These are phyloP conservation scores for Scyliorhinus canicula DNA, from an alignment of 2,797 vertebrate genomes.

Conservation along the genomic window DNA sequence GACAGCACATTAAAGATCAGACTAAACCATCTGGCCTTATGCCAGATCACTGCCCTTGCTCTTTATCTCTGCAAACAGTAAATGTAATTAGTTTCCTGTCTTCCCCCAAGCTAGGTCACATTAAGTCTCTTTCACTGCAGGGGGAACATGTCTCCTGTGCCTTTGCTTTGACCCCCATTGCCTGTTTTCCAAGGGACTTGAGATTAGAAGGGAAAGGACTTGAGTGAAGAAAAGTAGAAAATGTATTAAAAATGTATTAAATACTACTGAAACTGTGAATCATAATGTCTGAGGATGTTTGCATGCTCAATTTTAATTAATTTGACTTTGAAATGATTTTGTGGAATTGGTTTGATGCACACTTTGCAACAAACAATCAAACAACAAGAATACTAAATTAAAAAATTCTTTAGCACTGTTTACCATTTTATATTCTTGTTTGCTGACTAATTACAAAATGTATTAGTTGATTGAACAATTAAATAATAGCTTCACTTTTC, in stretches of 20 bases:
- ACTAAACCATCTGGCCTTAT: not conserved
- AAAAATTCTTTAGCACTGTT: slow-evolving; percentile 7
- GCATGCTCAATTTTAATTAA: not conserved
- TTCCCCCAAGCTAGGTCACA: not conserved
- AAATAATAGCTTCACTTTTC: slow-evolving; percentile 20
- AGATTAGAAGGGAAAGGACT: not conserved
- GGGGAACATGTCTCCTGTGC: not conserved
- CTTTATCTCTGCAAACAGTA: slow-evolving; percentile 1
- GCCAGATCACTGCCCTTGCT: not conserved
- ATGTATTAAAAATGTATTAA: not conserved
- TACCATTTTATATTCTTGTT: not conserved
- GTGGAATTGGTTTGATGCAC: too few species aligned
- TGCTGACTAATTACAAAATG: slow-evolving; percentile 2
- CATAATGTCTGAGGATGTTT: not conserved
- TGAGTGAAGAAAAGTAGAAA: not conserved
- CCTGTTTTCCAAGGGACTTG: not conserved
- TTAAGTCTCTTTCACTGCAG: not conserved
- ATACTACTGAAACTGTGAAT: not conserved
- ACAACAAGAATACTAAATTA: not conserved
- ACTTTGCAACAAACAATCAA: not conserved
- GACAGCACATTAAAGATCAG: not conserved
- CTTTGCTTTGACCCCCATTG: not conserved
- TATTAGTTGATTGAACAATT: slow-evolving; percentile 7
- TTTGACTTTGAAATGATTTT: not conserved
- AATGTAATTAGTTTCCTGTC: slow-evolving; percentile 26